A percentile compares a stretch with the other conserved stretches of the same genome.
These are phyloP conservation scores for Elephantulus edwardii DNA, from an alignment of 2,113 vertebrate genomes.

Conservation along the genomic window DNA sequence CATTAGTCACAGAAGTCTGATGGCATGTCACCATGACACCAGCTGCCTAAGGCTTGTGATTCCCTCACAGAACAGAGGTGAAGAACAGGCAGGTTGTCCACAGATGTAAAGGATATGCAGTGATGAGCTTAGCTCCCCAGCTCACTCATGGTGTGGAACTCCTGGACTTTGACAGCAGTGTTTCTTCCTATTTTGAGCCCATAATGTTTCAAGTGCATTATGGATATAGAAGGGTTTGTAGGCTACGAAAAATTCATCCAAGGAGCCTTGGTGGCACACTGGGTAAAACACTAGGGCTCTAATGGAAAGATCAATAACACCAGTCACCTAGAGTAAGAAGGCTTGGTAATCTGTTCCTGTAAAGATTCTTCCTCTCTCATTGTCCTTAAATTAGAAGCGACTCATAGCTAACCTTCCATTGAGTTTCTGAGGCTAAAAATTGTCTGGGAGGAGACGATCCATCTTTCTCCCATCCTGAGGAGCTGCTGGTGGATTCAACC, in stretches of 20 bases:
- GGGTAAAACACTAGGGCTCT: too few species aligned
- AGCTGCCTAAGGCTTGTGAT: not conserved
- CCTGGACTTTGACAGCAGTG: too few species aligned
- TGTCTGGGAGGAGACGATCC: too few species aligned
- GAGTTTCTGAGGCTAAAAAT: too few species aligned
- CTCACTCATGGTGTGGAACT: accelerated
- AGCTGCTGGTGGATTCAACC: too few species aligned
- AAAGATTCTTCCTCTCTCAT: too few species aligned
- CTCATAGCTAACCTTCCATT: too few species aligned
- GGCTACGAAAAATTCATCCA: not conserved
- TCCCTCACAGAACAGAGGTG: too few species aligned
- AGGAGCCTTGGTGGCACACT: not conserved
- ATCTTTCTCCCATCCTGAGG: too few species aligned
- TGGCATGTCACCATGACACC: not conserved
- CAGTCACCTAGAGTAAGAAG: not conserved
- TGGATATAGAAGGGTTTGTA: not conserved
- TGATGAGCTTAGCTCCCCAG: accelerated
- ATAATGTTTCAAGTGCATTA: not conserved
- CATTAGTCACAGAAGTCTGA: not conserved
- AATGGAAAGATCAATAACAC: not conserved
- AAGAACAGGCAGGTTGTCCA: too few species aligned
- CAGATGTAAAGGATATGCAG: not conserved
- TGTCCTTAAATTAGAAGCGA: too few species aligned
- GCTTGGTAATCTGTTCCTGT: not conserved
- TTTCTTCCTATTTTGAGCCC: not conserved